phyloP scores from a whole-genome alignment of 2,113 vertebrate genomes.

The Tiliqua scincoides region DNA sequence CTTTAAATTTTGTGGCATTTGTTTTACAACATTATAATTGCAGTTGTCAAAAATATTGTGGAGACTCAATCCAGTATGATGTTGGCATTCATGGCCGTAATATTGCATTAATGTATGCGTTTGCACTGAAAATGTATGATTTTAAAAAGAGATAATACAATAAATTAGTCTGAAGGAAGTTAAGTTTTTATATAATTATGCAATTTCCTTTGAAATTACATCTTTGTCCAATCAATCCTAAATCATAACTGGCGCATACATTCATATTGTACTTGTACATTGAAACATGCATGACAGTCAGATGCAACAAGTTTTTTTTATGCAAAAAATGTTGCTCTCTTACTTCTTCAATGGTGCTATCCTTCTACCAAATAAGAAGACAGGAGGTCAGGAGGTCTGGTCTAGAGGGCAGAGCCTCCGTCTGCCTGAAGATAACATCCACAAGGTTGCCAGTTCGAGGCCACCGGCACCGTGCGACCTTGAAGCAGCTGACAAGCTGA shows the following conservation, averaged over 20 bases:
- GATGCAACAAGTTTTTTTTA: neutral
- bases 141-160: neutral
- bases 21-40: neutral
- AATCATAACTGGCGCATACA: neutral
- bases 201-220: neutral
- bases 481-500: no score
- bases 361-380: neutral
- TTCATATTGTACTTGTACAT: neutral
- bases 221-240: neutral
- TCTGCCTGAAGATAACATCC: no score
- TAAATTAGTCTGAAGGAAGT: neutral
- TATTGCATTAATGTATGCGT: neutral
- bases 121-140: neutral
- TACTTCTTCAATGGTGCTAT: neutral
- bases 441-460: no score
- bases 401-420: no score
- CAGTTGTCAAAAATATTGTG: constrained; percentile 7
- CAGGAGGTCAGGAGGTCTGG: no score
- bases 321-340: neutral
- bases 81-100: neutral
- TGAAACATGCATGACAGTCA: neutral
- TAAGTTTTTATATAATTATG: neutral
- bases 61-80: neutral
- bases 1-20: neutral
- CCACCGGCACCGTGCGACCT: no score